Conservation (phyloP, 1,140 invertebrate species). For the Penaeus vannamei region DNA sequence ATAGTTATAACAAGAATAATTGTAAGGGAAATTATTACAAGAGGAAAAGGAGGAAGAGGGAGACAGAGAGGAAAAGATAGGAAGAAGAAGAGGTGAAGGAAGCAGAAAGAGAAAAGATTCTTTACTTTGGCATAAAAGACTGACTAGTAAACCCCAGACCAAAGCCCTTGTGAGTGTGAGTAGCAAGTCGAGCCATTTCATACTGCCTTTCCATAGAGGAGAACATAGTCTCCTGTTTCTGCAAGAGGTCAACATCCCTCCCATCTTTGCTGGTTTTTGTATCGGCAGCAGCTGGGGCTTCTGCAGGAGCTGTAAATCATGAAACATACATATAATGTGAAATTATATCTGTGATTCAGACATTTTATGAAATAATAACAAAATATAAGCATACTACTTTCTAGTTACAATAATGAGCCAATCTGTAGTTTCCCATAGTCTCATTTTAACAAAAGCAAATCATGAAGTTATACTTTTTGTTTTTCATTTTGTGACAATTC, state of each 20-base stretch:
- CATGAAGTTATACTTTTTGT: no score
- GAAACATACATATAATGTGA: no score
- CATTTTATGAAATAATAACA: not conserved
- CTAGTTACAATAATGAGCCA: no score
- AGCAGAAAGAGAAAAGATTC: not conserved
- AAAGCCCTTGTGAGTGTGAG: conserved; percentile 76
- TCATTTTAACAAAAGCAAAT: no score
- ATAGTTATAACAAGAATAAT: not conserved
- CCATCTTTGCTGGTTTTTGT: not conserved
- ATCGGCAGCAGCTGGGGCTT: not conserved
- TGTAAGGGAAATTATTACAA: not conserved
- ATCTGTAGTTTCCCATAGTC: no score
- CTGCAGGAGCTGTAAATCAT: not conserved
- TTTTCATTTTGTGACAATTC: no score
- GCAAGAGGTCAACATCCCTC: conserved; percentile 55
- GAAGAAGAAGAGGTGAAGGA: conserved; percentile 1
- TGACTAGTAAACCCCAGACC: conserved; percentile 74
- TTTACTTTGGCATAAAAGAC: conserved; percentile 66
- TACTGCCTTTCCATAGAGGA: conserved; percentile 75
- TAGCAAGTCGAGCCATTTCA: conserved; percentile 75
- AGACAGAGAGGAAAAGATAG: conserved; percentile 19
- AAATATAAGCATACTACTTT: no score
- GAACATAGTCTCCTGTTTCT: conserved; percentile 74
- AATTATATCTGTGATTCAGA: not conserved
- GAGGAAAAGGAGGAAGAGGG: conserved; percentile 24